Evolutionary conservation across 2,888 invertebrate genomes (phyloP).

Genomic region (Cryptops parisi): DNA sequence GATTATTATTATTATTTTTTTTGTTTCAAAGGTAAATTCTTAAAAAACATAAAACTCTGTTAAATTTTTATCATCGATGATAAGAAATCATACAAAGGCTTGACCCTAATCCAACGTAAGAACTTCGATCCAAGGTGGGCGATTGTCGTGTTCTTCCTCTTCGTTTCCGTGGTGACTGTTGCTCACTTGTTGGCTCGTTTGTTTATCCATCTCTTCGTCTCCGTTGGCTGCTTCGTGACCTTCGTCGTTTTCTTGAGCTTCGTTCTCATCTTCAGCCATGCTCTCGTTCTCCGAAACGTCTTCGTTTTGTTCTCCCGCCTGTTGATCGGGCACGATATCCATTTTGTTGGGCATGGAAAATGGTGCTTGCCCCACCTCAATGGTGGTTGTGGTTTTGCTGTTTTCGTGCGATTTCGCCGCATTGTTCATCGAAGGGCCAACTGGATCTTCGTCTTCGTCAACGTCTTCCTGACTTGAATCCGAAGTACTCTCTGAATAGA

Average conservation of each 20-base stretch:
- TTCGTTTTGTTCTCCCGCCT: neutral
- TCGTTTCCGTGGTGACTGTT: neutral
- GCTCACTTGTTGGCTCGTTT: neutral
- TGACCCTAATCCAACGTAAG: slow-evolving; percentile 9
- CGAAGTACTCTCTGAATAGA: slow-evolving; percentile 11
- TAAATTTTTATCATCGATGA: too few relatives aligned
- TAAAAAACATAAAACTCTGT: too few relatives aligned
- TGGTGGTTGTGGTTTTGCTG: neutral
- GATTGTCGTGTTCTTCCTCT: slow-evolving; percentile 11
- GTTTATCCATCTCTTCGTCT: neutral
- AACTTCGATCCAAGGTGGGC: slow-evolving; percentile 14
- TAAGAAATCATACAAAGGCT: too few relatives aligned
- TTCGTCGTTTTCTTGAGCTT: slow-evolving; percentile 10
- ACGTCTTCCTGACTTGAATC: slow-evolving; percentile 10
- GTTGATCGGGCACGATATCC: neutral
- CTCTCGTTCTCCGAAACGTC: neutral
- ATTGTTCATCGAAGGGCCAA: neutral
- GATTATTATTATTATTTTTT: too few relatives aligned
- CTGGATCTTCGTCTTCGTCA: slow-evolving; percentile 10
- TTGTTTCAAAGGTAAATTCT: too few relatives aligned
- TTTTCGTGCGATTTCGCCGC: neutral
- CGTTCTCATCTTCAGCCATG: slow-evolving; percentile 1
- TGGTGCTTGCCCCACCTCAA: neutral
- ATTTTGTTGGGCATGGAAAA: neutral
- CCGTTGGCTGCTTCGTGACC: neutral